These are phyloP conservation scores for Oryctolagus cuniculus DNA, from an alignment of 2,113 vertebrate genomes.

Conservation along the genomic window mOryCun1.1 NC_091450.1:40587001-40587500, in stretches of 20 bases:
- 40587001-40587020: constrained; percentile 71
- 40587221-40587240: constrained; percentile 32
- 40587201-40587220: constrained; percentile 80
- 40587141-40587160: constrained; percentile 81
- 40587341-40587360: no score
- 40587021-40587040: constrained; percentile 78
- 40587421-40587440: neutral
- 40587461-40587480: no score
- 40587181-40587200: constrained; percentile 83
- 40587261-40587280: neutral
- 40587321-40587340: neutral
- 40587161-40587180: constrained; percentile 68
- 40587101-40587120: constrained; percentile 84
- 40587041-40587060: constrained; percentile 84
- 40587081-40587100: constrained; percentile 82
- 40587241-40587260: neutral
- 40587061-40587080: constrained; percentile 75
- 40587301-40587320: constrained; percentile 41
- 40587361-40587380: neutral
- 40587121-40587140: constrained; percentile 84
- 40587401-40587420: no score
- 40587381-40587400: neutral
- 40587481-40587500: no score
- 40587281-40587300: constrained; percentile 52
- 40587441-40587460: neutral